These are phyloP conservation scores for Callipepla californica DNA, from an alignment of 2,113 vertebrate genomes.

Conservation along the genomic window DNA sequence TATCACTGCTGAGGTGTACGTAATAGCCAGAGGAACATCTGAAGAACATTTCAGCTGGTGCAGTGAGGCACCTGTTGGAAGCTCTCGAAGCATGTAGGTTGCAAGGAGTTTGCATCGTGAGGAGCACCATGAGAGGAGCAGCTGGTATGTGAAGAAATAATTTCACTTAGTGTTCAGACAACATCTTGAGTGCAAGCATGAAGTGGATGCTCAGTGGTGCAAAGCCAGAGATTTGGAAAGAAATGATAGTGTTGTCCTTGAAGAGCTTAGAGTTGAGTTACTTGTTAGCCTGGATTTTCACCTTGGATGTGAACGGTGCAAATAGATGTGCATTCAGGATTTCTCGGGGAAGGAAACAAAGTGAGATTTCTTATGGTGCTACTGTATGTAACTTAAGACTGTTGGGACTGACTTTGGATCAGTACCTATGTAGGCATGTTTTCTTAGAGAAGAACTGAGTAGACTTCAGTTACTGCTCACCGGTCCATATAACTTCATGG, in stretches of 20 bases:
- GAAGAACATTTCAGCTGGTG: background rate
- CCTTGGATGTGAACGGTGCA: background rate
- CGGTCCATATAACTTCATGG: background rate
- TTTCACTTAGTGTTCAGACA: background rate
- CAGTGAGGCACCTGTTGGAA: background rate
- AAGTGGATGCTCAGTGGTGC: background rate
- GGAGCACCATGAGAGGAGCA: background rate
- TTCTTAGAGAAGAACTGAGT: background rate
- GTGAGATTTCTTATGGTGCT: background rate
- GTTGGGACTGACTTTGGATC: background rate
- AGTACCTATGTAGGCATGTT: background rate
- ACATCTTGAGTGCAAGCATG: background rate
- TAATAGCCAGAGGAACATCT: background rate
- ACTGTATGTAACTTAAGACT: background rate
- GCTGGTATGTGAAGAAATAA: background rate
- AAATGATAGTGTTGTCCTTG: background rate
- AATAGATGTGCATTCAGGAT: background rate
- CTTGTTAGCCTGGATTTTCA: background rate
- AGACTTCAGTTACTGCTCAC: background rate
- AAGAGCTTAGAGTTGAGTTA: background rate
- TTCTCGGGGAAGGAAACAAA: background rate
- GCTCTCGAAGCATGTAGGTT: background rate
- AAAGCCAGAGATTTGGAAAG: background rate
- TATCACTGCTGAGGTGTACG: background rate
- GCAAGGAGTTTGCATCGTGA: background rate